Conservation (phyloP, 2,113 vertebrate genomes). For the Steatornis caripensis region DNA sequence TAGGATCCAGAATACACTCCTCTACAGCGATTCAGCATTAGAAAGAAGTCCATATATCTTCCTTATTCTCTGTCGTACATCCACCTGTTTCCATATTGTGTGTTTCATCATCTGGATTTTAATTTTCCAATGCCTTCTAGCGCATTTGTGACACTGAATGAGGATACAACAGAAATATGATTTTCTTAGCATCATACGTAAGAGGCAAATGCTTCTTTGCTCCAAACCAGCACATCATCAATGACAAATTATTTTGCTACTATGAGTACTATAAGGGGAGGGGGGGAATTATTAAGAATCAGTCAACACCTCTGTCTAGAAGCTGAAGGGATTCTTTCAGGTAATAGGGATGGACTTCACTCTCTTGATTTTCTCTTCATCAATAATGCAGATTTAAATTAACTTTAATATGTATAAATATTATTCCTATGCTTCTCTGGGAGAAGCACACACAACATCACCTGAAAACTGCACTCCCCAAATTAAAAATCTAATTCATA, state of each 20-base stretch:
- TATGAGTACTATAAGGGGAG: neutral
- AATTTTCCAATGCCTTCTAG: neutral
- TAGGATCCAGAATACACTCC: neutral
- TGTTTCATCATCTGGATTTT: neutral
- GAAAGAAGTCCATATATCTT: neutral
- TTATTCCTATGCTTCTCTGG: neutral
- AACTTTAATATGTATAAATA: neutral
- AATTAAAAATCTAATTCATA: neutral
- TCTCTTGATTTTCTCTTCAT: neutral
- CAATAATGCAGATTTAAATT: neutral
- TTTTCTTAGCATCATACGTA: neutral
- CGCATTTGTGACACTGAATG: neutral
- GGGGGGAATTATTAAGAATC: neutral
- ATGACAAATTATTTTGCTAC: neutral
- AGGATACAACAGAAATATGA: neutral
- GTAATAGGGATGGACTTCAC: neutral
- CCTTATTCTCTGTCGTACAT: neutral
- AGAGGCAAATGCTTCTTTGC: neutral
- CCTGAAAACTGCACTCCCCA: neutral
- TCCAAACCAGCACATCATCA: neutral
- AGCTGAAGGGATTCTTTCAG: neutral
- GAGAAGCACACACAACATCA: neutral
- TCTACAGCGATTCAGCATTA: neutral
- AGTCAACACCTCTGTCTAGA: neutral
- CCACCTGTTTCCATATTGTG: neutral